Evolutionary conservation across 2,888 invertebrate genomes (phyloP).

Genomic region (Crocallis elinguaria): DNA sequence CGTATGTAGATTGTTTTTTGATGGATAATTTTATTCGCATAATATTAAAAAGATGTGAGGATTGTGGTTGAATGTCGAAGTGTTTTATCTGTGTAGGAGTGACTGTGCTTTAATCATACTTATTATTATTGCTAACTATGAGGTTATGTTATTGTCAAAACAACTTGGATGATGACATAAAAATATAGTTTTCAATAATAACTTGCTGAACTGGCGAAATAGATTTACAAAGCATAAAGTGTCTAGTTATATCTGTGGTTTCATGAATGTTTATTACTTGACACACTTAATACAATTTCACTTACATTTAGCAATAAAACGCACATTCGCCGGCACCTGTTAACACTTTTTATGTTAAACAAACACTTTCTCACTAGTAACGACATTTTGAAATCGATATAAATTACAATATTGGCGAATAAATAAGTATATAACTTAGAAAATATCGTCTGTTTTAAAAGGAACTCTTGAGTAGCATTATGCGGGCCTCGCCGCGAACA

Average conservation of each 20-base stretch:
- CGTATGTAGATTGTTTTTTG: not conserved
- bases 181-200: not conserved
- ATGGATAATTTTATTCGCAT: not conserved
- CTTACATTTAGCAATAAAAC: slow-evolving; percentile 62
- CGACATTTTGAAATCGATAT: slow-evolving; percentile 53
- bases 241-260: too few relatives aligned
- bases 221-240: too few relatives aligned
- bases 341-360: slow-evolving; percentile 59
- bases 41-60: too few relatives aligned
- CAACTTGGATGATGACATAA: slow-evolving; percentile 7
- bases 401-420: not conserved
- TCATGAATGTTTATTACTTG: too few relatives aligned
- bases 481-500: slow-evolving; percentile 46
- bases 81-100: too few relatives aligned
- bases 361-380: slow-evolving; percentile 65
- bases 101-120: not conserved
- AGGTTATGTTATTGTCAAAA: slow-evolving; percentile 5
- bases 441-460: slow-evolving; percentile 24
- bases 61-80: too few relatives aligned
- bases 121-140: not conserved
- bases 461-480: slow-evolving; percentile 40
- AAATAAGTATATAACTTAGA: slow-evolving; percentile 5
- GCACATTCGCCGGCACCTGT: slow-evolving; percentile 56
- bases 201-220: not conserved
- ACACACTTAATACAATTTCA: slow-evolving; percentile 26